phyloP scores from a whole-genome alignment of 2,113 vertebrate genomes.

The Budorcas taxicolor region DNA sequence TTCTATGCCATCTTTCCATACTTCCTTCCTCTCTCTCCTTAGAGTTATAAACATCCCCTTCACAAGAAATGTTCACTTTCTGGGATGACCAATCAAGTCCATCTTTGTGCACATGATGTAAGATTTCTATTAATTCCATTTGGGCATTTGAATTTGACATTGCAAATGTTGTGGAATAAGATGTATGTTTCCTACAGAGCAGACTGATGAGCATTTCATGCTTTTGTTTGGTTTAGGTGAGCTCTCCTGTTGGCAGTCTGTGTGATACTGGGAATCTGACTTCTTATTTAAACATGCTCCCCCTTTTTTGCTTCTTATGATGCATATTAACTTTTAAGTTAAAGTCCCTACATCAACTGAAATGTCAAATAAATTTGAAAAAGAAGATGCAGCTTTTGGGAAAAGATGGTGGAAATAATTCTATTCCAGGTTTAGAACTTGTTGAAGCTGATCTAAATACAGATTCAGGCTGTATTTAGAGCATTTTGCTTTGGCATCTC shows the following conservation, averaged over 20 bases:
- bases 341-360: not conserved
- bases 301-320: not conserved
- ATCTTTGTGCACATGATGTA: not conserved
- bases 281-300: not conserved
- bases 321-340: slow-evolving; percentile 28
- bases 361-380: slow-evolving; percentile 25
- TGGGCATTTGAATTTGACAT: not conserved
- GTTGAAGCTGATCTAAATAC: not conserved
- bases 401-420: not conserved
- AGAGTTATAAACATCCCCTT: not conserved
- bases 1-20: not conserved
- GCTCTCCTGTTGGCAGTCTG: not conserved
- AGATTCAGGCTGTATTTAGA: not conserved
- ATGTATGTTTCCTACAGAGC: not conserved
- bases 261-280: not conserved
- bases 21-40: not conserved
- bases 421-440: not conserved
- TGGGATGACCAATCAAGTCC: not conserved
- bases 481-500: not conserved
- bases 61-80: not conserved
- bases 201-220: not conserved
- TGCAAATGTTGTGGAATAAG: not conserved
- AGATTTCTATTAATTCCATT: not conserved
- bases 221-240: not conserved
- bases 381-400: not conserved